These are phyloP conservation scores for Brachyistius frenatus DNA, from an alignment of 2,113 vertebrate genomes.

Conservation along the genomic window DNA sequence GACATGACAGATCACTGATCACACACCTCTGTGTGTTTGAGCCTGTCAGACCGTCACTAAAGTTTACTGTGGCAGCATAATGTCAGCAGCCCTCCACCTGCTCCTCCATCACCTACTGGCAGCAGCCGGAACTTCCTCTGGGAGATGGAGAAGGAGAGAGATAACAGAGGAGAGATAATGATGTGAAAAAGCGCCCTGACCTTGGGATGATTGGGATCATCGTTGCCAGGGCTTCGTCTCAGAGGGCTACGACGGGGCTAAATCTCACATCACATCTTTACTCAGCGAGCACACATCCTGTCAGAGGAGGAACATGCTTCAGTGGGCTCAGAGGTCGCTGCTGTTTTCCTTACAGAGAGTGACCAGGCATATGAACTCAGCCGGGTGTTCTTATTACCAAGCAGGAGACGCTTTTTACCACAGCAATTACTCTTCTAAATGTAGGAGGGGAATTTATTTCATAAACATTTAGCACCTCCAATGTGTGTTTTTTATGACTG, in stretches of 20 bases:
- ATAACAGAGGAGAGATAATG: slow-evolving; percentile 59
- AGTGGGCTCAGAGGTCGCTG: slow-evolving; percentile 5
- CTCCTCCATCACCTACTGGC: slow-evolving; percentile 26
- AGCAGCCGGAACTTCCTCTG: slow-evolving; percentile 30
- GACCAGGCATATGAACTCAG: slow-evolving; percentile 5
- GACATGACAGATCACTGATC: slow-evolving; percentile 36
- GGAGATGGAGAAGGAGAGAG: slow-evolving; percentile 2
- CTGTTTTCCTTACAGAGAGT: slow-evolving; percentile 19
- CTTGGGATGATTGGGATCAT: slow-evolving; percentile 68
- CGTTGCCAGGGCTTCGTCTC: slow-evolving; percentile 15
- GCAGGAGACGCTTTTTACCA: background rate
- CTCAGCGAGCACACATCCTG: slow-evolving; percentile 43
- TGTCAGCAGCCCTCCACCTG: background rate
- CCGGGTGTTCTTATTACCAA: background rate
- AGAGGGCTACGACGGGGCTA: slow-evolving; percentile 19
- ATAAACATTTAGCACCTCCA: background rate
- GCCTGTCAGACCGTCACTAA: slow-evolving; percentile 38
- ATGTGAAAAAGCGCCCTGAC: slow-evolving; percentile 64
- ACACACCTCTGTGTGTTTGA: slow-evolving; percentile 40
- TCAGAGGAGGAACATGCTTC: slow-evolving; percentile 38
- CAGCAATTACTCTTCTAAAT: background rate
- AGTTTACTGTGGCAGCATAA: slow-evolving; percentile 44
- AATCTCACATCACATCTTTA: slow-evolving; percentile 57
- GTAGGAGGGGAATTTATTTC: background rate
- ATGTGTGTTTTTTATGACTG: background rate